Evolutionary conservation across 2,888 invertebrate species (phyloP).

Genomic region (Mongoloraphidia duomilia): DNA sequence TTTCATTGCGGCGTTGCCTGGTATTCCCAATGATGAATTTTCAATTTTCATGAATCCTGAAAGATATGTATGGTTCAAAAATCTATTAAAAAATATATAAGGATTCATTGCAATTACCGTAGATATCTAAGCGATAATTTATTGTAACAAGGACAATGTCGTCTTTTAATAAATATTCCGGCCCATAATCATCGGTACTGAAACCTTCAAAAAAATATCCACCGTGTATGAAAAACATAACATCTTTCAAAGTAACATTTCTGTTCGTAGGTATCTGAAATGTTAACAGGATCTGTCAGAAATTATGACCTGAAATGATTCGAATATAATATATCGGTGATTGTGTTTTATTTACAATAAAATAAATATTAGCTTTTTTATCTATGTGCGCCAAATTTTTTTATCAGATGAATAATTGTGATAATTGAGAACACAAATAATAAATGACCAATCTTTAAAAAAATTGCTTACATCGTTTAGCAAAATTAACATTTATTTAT

Average conservation of each 20-base stretch:
- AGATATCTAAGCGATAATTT: slow-evolving; percentile 38
- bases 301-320: neutral
- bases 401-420: too few relatives aligned
- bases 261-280: neutral
- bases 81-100: neutral
- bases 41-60: neutral
- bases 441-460: too few relatives aligned
- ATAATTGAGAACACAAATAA: too few relatives aligned
- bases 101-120: slow-evolving; percentile 16
- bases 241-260: slow-evolving; percentile 16
- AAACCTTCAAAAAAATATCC: slow-evolving; percentile 48
- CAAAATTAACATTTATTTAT: too few relatives aligned
- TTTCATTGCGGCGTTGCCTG: slow-evolving; percentile 1
- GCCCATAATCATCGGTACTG: slow-evolving; percentile 45
- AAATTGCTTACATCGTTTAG: too few relatives aligned
- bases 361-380: too few relatives aligned
- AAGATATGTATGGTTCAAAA: neutral
- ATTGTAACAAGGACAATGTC: slow-evolving; percentile 48
- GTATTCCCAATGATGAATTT: neutral
- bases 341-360: too few relatives aligned
- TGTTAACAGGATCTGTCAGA: neutral
- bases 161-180: slow-evolving; percentile 43
- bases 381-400: too few relatives aligned
- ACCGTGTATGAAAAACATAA: slow-evolving; percentile 53
- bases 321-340: too few relatives aligned